Evolutionary conservation across 1,140 invertebrate species (phyloP).

Genomic region (Drosophila ambigua): DNA sequence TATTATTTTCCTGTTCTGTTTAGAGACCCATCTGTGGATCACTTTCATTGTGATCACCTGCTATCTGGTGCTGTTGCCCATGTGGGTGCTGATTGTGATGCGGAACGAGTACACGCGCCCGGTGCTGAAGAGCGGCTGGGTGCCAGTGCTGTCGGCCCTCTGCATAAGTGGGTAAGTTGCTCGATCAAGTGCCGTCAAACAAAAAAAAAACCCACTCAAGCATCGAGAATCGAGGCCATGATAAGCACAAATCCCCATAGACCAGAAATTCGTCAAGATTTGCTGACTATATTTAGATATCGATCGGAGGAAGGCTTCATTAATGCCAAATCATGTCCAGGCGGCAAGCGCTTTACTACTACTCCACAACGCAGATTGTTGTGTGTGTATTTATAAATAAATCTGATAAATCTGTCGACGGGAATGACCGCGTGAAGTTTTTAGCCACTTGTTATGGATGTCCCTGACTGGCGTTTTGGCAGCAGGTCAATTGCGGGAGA

Average conservation of each 20-base stretch:
- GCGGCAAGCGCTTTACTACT: too few species aligned
- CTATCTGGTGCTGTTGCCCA: constrained; percentile 90
- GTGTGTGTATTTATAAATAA: constrained; percentile 24
- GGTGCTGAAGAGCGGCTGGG: constrained; percentile 93
- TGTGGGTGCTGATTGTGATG: constrained; percentile 91
- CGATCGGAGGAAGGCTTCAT: neutral
- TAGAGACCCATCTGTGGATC: constrained; percentile 87
- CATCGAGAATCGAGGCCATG: constrained; percentile 50
- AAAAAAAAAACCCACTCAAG: constrained; percentile 10
- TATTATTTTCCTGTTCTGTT: constrained; percentile 56
- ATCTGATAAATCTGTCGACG: neutral
- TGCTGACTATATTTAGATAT: constrained; percentile 38
- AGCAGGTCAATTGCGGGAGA: constrained; percentile 17
- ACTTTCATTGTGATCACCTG: constrained; percentile 87
- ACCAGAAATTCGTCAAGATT: constrained; percentile 9
- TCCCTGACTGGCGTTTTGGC: constrained; percentile 25
- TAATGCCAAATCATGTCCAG: constrained; percentile 41
- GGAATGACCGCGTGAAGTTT: constrained; percentile 3
- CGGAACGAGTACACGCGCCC: constrained; percentile 91
- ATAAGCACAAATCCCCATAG: constrained; percentile 48
- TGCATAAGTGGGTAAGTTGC: constrained; percentile 91
- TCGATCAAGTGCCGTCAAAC: neutral
- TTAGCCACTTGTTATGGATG: neutral
- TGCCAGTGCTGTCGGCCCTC: constrained; percentile 92
- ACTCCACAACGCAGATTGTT: too few species aligned